Evolutionary conservation across 2,797 vertebrate genomes (phyloP), one percentile per base, ranked within the genome.

Genomic region (Triplophysa yarkandensis): DNA sequence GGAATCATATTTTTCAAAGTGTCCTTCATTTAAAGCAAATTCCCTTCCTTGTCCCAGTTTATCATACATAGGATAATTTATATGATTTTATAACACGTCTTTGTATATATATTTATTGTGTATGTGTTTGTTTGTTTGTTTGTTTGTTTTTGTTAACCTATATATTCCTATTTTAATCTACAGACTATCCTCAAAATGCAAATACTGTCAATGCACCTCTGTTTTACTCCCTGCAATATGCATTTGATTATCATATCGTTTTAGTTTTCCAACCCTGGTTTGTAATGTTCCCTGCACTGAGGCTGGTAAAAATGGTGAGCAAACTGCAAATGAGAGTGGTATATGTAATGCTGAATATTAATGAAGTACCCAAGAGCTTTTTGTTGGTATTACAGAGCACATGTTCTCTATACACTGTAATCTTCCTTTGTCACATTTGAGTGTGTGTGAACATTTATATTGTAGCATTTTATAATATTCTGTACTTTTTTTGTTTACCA

Each of bases 341-440:
- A 71, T 55, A 41, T 55, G 46, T 71, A 71, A 63, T 63, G 54
- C 28, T 76, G 68, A 76, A 80, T 41, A 71, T 67, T 61, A 44
- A 82, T 81, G 68, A 68, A 79, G 71, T 44, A 76, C 75, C 66
- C 65, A 74, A 66, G 61, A 79, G 44, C 52, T 69, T 75, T 64
- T 58, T 54, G 34, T 75, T 61, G 48, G 32, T 71, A 63, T 65
- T 63, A 70, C 60, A 50, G 62, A 71, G 62, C 64, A 70, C 64
- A 46, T 48, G 39, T 39, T 65, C 28, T 10, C 36, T 30, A 36
- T 68, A 60, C 60, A 58, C 50, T 73, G 60, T 62, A 58, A 25
- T 64, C 54, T 63, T 75, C 41, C 46, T 36, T 54, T 69, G 41
- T 44, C 71, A 80, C 82, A 32, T 69, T 19, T 83, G 44, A 32